These are phyloP conservation scores for Gulo gulo DNA, from an alignment of 2,113 vertebrate species.

Conservation along the genomic window DNA sequence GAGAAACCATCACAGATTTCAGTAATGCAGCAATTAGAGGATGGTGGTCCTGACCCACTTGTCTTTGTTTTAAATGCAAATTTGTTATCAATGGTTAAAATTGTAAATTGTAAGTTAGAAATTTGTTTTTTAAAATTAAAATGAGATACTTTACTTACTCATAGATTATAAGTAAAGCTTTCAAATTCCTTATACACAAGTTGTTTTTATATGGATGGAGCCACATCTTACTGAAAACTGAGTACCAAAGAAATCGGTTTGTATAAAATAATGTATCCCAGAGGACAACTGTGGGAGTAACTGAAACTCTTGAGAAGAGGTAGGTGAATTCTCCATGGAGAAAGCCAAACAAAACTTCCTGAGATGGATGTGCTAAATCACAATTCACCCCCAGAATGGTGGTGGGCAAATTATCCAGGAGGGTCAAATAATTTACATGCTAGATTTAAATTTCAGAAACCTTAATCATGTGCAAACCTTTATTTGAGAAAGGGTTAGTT, in stretches of 20 bases:
- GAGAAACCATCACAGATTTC: slow-evolving; percentile 95
- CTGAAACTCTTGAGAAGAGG: slow-evolving; percentile 16
- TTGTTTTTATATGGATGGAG: slow-evolving; percentile 7
- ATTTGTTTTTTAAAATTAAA: slow-evolving; percentile 65
- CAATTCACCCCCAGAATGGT: not conserved
- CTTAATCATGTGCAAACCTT: not conserved
- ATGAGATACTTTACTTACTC: not conserved
- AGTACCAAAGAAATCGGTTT: not conserved
- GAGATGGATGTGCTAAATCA: not conserved
- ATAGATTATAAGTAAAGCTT: slow-evolving; percentile 36
- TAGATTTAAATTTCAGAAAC: slow-evolving; percentile 40
- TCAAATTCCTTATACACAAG: not conserved
- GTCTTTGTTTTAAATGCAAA: slow-evolving; percentile 99
- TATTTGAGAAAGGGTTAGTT: not conserved
- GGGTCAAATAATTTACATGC: not conserved
- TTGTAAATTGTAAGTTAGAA: slow-evolving; percentile 97
- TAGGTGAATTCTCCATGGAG: not conserved
- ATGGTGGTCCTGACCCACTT: slow-evolving; percentile 94
- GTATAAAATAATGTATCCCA: not conserved
- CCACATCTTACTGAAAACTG: slow-evolving; percentile 15
- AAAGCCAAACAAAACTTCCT: slow-evolving; percentile 32
- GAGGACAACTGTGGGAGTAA: not conserved
- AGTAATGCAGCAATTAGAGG: slow-evolving; percentile 97
- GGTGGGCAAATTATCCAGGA: not conserved
- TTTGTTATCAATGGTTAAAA: slow-evolving; percentile 98